phyloP scores from a whole-genome alignment of 2,797 vertebrate species.

The Adrianichthys oophorus region DNA sequence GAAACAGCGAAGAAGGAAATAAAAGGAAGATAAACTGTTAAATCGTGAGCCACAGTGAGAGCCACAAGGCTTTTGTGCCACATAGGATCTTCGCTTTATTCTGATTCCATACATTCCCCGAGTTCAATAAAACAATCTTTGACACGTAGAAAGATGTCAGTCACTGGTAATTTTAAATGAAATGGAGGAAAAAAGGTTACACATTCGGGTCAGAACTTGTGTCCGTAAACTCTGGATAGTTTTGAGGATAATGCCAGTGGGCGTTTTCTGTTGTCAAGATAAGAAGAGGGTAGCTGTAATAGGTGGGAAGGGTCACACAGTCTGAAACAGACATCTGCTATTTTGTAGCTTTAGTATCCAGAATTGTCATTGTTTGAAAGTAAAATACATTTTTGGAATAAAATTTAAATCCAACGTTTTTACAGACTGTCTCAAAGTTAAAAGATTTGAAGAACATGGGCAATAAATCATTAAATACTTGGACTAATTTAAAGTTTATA shows the following conservation, averaged over 20 bases:
- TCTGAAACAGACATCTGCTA: no score
- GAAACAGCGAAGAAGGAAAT: conserved; percentile 16
- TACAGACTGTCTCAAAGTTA: no score
- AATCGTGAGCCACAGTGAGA: conserved; percentile 6
- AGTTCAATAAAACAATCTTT: conserved; percentile 2
- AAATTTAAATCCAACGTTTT: no score
- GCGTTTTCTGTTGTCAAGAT: conserved; percentile 8
- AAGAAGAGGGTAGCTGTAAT: neutral
- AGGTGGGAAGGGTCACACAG: neutral
- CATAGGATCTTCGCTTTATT: conserved; percentile 9
- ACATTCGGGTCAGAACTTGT: neutral
- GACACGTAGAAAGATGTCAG: conserved; percentile 1
- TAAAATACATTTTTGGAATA: no score
- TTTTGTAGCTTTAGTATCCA: no score
- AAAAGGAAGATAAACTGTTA: conserved; percentile 32
- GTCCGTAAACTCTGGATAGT: conserved; percentile 4
- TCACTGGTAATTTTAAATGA: conserved; percentile 6
- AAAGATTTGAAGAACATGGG: no score
- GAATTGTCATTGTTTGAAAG: no score
- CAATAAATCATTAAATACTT: no score
- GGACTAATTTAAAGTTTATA: no score
- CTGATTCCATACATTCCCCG: neutral
- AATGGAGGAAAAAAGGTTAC: neutral
- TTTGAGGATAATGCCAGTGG: neutral
- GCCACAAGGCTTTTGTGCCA: conserved; percentile 1